phyloP scores from a whole-genome alignment of 1,140 invertebrate species.

The Bombus sibiricus region DNA sequence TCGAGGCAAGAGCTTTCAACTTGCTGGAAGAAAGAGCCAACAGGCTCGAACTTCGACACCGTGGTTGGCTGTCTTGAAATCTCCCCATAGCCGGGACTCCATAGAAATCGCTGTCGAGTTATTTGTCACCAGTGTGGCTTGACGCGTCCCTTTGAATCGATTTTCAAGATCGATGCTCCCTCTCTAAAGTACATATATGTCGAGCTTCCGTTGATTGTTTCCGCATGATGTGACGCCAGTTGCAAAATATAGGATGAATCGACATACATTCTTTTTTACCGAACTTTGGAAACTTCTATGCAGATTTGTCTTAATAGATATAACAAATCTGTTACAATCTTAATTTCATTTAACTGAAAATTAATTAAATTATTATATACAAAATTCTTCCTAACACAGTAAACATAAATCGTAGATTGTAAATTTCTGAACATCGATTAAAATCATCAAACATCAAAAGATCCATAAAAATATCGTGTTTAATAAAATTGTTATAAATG shows the following conservation, averaged over 20 bases:
- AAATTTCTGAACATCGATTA: no score
- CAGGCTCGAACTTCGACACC: slow-evolving; percentile 27
- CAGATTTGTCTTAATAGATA: neutral
- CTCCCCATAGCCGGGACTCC: neutral
- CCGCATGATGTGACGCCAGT: neutral
- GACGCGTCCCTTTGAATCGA: slow-evolving; percentile 9
- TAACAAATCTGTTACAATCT: no score
- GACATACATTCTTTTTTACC: no score
- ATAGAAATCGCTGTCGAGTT: slow-evolving; percentile 59
- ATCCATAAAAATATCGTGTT: no score
- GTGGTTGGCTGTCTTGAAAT: slow-evolving; percentile 23
- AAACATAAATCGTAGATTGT: no score
- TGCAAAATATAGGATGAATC: neutral
- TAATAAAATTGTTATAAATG: no score
- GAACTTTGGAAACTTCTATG: neutral
- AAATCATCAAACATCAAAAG: no score
- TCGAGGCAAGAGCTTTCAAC: slow-evolving; percentile 30
- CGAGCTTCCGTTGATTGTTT: neutral
- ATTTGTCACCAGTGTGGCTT: slow-evolving; percentile 37
- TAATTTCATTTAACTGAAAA: no score
- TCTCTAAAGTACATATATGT: neutral
- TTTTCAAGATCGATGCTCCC: slow-evolving; percentile 21
- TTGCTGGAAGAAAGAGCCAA: slow-evolving; percentile 34
- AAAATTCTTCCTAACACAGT: no score
- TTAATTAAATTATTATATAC: no score